Conservation (phyloP, 1,140 invertebrate genomes). For the Stegodyphus dumicola region DNA sequence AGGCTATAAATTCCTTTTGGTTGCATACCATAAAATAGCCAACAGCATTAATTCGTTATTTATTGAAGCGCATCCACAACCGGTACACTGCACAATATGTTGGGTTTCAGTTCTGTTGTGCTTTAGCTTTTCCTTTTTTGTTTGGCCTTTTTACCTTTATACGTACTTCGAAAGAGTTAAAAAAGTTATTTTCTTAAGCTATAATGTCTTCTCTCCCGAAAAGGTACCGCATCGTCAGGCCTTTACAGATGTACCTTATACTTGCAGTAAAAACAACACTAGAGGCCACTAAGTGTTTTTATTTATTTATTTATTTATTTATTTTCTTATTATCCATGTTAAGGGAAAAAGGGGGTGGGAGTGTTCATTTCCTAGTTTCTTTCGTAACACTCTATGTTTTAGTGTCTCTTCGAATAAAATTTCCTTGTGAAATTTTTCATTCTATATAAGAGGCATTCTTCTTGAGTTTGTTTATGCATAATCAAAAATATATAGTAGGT, state of each 20-base stretch:
- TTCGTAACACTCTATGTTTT: too few species aligned
- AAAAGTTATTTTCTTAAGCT: conserved; percentile 34
- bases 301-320: too few species aligned
- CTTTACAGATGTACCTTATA: not conserved
- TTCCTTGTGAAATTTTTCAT: too few species aligned
- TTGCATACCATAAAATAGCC: conserved; percentile 48
- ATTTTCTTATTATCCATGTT: not conserved
- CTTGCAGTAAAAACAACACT: not conserved
- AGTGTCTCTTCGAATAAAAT: too few species aligned
- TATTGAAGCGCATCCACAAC: conserved; percentile 33
- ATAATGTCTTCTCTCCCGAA: conserved; percentile 10
- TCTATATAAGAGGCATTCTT: too few species aligned
- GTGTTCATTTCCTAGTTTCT: too few species aligned
- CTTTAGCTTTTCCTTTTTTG: not conserved
- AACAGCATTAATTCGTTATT: conserved; percentile 45
- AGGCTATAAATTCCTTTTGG: not conserved
- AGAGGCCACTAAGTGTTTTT: not conserved
- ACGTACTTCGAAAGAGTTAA: not conserved
- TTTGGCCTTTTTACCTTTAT: not conserved
- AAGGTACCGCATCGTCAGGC: conserved; percentile 21
- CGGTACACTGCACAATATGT: not conserved
- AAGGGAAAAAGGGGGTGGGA: not conserved
- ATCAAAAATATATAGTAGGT: too few species aligned
- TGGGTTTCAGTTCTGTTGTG: not conserved
- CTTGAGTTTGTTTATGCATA: too few species aligned